These are phyloP conservation scores for Acronicta leporina DNA, from an alignment of 2,888 invertebrate genomes.

Conservation along the genomic window DNA sequence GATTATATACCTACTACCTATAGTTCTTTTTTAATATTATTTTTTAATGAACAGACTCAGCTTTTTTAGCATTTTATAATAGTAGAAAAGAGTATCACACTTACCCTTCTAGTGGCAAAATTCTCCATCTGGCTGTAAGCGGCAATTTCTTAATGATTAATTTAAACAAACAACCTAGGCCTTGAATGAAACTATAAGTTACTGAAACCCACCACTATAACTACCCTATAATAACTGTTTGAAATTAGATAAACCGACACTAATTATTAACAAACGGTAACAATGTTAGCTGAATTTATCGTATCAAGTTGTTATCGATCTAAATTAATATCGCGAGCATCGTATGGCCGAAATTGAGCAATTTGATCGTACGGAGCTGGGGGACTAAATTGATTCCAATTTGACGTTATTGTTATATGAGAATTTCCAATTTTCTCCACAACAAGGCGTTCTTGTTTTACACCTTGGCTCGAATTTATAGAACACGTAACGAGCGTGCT, in stretches of 20 bases:
- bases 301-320: slow-evolving; percentile 18
- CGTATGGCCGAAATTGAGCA: slow-evolving; percentile 29
- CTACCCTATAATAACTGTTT: too few species aligned
- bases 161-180: too few species aligned
- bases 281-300: slow-evolving; percentile 30
- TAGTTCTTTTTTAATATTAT: too few species aligned
- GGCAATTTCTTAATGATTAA: too few species aligned
- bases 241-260: slow-evolving; percentile 1
- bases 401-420: slow-evolving; percentile 19
- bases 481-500: neutral
- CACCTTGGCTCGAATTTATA: neutral
- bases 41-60: too few species aligned
- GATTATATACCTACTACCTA: too few species aligned
- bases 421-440: slow-evolving; percentile 16
- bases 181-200: too few species aligned
- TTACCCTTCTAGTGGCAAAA: too few species aligned
- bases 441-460: neutral
- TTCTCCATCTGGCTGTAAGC: too few species aligned
- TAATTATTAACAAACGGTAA: slow-evolving; percentile 19
- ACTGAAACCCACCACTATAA: too few species aligned
- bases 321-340: slow-evolving; percentile 20
- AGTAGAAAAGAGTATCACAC: too few species aligned
- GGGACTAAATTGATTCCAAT: slow-evolving; percentile 34
- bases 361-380: slow-evolving; percentile 24
- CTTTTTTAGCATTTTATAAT: too few species aligned